Base-by-base conservation (phyloP, 2,888 invertebrate species). In the Pseudanteris insignis region DNA sequence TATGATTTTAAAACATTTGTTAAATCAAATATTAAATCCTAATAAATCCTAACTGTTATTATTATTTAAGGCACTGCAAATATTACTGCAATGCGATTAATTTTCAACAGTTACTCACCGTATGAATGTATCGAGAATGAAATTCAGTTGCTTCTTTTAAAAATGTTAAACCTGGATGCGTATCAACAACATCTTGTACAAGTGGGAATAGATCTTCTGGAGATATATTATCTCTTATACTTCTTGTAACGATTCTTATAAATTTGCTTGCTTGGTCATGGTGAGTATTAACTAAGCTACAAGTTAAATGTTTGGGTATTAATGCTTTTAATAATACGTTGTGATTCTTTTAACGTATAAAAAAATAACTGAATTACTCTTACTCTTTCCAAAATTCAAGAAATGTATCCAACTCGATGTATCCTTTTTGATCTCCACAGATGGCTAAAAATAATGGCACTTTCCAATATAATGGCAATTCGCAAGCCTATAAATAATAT, bases 101-200 rank as follows among this genome's bases (percentile, higher is more conserved):
- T n/a, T n/a, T n/a, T n/a, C n/a, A n/a, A n/a, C n/a, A n/a, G n/a
- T n/a, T n/a, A 47, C 12, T 44, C 76, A 92, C 98, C 79, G 98
- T 98, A 82, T 97, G 96, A 70, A 98, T 93, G 81, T 98, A 99
- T 85, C 96, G 88, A 62, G 96, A 96, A 85, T 99, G 98, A 83
- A 99, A 99, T 84, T 99, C 98, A 1, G 93, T 92, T 55, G 98
- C 97, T 81, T 97, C 96, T 81, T 96, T 94, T 54, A 99, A 86
- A 85, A 99, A 99, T 63, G 92, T 92, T 67, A 99, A 86, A 34
- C 99, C 98, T 1, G 97, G 97, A 84, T 98, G 97, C 5, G 95
- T 94, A 80, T 98, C 96, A 29, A 98, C 96, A n/a, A 98, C 94
- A 81, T 98, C 97, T 83, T 96, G 94, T 43, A 97, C 90, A 69